A percentile compares a stretch with the other conserved stretches of the same genome.
Conservation (phyloP, 2,797 vertebrate species). For the Notamacropus eugenii region DNA sequence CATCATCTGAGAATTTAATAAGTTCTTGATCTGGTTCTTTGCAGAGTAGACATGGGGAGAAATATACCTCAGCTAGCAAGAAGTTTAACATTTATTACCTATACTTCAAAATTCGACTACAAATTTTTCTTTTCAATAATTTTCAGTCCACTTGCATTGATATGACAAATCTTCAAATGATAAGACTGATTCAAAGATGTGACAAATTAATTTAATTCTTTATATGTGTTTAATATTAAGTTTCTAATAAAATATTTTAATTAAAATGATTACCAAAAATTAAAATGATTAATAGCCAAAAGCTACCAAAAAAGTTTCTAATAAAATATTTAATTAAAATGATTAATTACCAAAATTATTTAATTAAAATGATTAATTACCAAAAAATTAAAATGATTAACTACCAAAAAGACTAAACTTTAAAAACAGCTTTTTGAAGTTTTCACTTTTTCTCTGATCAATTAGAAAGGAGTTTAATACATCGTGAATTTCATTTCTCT, state of each 20-base stretch:
- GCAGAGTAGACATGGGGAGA: background rate
- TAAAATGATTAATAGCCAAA: background rate
- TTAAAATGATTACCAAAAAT: background rate
- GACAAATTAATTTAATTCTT: background rate
- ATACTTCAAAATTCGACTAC: background rate
- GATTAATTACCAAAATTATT: too few relatives aligned
- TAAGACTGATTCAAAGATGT: background rate
- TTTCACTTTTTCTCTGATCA: background rate
- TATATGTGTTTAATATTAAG: background rate
- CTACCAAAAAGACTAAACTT: background rate
- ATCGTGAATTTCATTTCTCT: background rate
- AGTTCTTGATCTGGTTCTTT: background rate
- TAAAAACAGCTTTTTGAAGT: background rate
- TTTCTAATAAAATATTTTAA: background rate
- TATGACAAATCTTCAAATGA: background rate
- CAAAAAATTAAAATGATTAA: background rate
- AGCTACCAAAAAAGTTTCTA: too few relatives aligned
- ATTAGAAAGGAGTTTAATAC: background rate
- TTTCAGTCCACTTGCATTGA: background rate
- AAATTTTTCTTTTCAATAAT: background rate
- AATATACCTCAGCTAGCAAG: background rate
- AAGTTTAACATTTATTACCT: background rate
- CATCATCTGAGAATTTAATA: background rate
- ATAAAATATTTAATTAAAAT: too few relatives aligned
- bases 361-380: too few relatives aligned